phyloP scores from a whole-genome alignment of 2,113 vertebrate species.

The Pelobates fuscus region DNA sequence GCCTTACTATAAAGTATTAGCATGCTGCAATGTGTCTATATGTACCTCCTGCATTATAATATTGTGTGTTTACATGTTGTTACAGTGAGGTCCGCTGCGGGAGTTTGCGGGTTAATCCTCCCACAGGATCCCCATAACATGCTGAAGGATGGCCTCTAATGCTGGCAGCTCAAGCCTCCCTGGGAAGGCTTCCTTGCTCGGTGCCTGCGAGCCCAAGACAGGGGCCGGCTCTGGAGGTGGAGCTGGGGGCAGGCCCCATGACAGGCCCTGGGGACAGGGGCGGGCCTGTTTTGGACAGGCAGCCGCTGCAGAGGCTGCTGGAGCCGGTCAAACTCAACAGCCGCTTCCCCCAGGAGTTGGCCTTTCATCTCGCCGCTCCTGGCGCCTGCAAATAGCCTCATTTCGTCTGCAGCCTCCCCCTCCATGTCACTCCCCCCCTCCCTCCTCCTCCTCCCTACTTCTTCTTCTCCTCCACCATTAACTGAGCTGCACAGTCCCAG shows the following conservation, averaged over 20 bases:
- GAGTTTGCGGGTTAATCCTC: conserved; percentile 21
- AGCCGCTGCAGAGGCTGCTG: conserved; percentile 65
- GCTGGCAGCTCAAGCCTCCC: conserved; percentile 16
- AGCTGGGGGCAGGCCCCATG: conserved; percentile 30
- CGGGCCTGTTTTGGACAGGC: conserved; percentile 65
- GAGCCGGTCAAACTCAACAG: conserved; percentile 80
- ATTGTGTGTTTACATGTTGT: too few species aligned
- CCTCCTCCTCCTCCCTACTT: conserved; percentile 47
- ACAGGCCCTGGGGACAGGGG: conserved; percentile 57
- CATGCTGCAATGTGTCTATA: too few species aligned
- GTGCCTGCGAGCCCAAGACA: conserved; percentile 32
- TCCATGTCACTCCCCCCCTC: conserved; percentile 52
- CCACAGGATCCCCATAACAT: not conserved
- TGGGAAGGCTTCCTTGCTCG: conserved; percentile 43
- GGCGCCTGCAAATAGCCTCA: conserved; percentile 79
- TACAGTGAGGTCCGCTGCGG: not conserved
- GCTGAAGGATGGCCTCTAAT: conserved; percentile 35
- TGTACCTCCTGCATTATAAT: too few species aligned
- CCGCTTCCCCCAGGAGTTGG: conserved; percentile 79
- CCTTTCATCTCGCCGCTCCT: conserved; percentile 86
- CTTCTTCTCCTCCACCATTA: conserved; percentile 42
- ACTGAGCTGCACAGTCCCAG: conserved; percentile 53
- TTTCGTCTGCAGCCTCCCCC: conserved; percentile 73
- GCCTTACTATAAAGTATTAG: too few species aligned
- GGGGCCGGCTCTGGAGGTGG: conserved; percentile 26